These are phyloP conservation scores for Mus musculus DNA, from an alignment of 2,113 vertebrate genomes.

Conservation along the genomic window GRCm39 chrX:154543001-154543500, in stretches of 20 bases:
- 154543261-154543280: conserved; percentile 67
- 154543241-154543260: conserved; percentile 63
- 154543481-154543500: conserved; percentile 22
- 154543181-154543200: conserved; percentile 73
- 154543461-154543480: neutral
- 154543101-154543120: conserved; percentile 76
- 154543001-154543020: conserved; percentile 77
- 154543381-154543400: conserved; percentile 39
- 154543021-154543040: conserved; percentile 79
- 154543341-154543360: conserved; percentile 63
- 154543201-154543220: conserved; percentile 63
- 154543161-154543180: conserved; percentile 53
- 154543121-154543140: conserved; percentile 65
- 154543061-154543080: conserved; percentile 74
- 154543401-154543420: neutral
- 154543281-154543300: conserved; percentile 40
- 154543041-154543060: conserved; percentile 80
- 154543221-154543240: conserved; percentile 70
- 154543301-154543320: conserved; percentile 55
- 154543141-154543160: conserved; percentile 72
- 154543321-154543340: conserved; percentile 63
- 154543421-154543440: conserved; percentile 4
- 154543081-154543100: conserved; percentile 75
- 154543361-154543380: conserved; percentile 66
- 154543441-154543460: conserved; percentile 51